Percentiles rank a stretch among this genome's conserved stretches.
These are phyloP conservation scores for Scytalopus superciliaris DNA, from an alignment of 2,113 vertebrate species.

Conservation along the genomic window DNA sequence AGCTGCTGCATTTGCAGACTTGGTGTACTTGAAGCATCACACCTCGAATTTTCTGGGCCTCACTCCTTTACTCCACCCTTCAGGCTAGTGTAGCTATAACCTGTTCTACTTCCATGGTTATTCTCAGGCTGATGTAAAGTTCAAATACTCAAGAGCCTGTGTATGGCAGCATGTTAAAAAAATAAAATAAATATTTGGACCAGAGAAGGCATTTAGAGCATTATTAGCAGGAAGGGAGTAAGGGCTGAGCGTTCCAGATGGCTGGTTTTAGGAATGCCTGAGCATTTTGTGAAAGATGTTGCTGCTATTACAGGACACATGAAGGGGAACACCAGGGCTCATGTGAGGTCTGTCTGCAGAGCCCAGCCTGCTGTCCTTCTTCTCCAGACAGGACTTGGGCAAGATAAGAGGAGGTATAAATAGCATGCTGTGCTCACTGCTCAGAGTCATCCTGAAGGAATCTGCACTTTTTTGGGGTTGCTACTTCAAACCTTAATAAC, in stretches of 20 bases:
- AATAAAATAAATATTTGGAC: not conserved
- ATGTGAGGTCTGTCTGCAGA: not conserved
- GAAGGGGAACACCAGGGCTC: accelerated
- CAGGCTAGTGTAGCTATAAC: accelerated
- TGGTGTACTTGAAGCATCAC: not conserved
- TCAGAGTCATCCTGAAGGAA: not conserved
- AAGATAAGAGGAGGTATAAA: not conserved
- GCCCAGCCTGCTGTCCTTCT: not conserved
- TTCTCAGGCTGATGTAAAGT: not conserved
- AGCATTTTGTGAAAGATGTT: not conserved
- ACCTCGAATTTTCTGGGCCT: not conserved
- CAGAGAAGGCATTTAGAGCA: not conserved
- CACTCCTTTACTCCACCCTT: not conserved
- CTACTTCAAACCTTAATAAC: not conserved
- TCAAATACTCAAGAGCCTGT: not conserved
- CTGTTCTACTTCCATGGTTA: not conserved
- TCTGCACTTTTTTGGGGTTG: not conserved
- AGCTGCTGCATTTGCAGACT: not conserved
- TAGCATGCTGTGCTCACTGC: not conserved
- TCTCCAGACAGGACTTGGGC: not conserved
- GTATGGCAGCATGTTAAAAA: not conserved
- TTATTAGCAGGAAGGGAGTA: not conserved
- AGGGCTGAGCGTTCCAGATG: not conserved
- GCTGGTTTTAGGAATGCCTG: not conserved
- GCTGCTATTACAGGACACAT: not conserved